Evolutionary conservation across 2,888 invertebrate species (phyloP), one percentile per base, ranked within the genome.

Genomic region (Brenthis ino): DNA sequence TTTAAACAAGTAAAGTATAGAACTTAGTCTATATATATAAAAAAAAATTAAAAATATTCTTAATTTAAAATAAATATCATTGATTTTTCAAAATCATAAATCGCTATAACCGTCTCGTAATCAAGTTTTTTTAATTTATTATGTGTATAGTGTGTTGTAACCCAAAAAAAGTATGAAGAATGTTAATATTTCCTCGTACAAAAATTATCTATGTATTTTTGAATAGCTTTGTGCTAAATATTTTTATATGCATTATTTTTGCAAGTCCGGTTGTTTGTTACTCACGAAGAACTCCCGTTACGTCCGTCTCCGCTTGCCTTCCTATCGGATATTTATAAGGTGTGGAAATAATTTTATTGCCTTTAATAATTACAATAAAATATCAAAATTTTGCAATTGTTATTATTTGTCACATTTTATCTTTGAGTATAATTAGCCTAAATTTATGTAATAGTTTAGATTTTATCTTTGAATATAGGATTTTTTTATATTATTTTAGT

Each of bases 301-400:
- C 79, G 78, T 82, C 79, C 79, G 80, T 75, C 73, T 65, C 74
- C 71, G 74, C 72, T 75, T 73, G 77, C 77, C 79, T 80, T 82
- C 79, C 77, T 77, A 76, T 79, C 80, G 77, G 79, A 78, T 79
- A 80, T 78, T 75, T 75, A 71, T 71, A 72, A 69, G 67, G 60
- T 56, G 63, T 63, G 68, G 72, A 75, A 71, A 74, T 72, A 67
- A 69, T 72, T 67, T 68, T 48, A 60, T 63, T 51, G 43, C 51
- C 14, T 24, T 28, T 28, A 28, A 28, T 28, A n/a, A 58, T 58
- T 48, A 58, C 48, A 20, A 57, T 48, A 48, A 8, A 60, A 50
- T 50, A 33, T n/a, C 20, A 28, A 50, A 50, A 24, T 24, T 47
- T 47, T 47, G 57, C 43, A 57, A 43, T 57, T 57, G 12, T 57